These are phyloP conservation scores for Planococcus citri DNA, from an alignment of 1,140 invertebrate species.

Conservation along the genomic window DNA sequence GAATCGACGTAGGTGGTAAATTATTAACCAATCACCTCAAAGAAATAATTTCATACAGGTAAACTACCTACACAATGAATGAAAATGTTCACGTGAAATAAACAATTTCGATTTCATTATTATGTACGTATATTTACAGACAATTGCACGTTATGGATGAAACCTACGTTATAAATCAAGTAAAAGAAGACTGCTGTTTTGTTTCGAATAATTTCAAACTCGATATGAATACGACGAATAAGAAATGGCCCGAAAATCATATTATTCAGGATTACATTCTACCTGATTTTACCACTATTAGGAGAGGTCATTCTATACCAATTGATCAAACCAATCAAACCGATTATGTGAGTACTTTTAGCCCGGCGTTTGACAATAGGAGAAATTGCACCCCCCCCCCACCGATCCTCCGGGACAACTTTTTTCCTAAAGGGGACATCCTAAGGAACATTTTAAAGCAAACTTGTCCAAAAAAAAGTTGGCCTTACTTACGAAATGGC, in stretches of 20 bases:
- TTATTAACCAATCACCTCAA: constrained; percentile 95
- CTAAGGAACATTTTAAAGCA: too few relatives aligned
- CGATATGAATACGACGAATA: constrained; percentile 68
- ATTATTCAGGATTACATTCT: constrained; percentile 85
- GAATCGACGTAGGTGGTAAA: constrained; percentile 95
- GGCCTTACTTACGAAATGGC: too few relatives aligned
- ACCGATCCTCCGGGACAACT: too few relatives aligned
- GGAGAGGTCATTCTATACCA: constrained; percentile 61
- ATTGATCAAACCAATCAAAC: constrained; percentile 47
- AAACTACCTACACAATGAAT: constrained; percentile 16
- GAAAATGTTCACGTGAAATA: background rate
- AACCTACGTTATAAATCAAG: constrained; percentile 96
- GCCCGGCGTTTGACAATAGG: background rate
- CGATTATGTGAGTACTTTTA: constrained; percentile 41
- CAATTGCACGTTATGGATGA: constrained; percentile 99
- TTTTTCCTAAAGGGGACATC: too few relatives aligned
- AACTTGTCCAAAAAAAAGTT: too few relatives aligned
- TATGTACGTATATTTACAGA: constrained; percentile 33
- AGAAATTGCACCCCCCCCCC: too few relatives aligned
- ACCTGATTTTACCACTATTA: constrained; percentile 82
- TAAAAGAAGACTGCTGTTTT: constrained; percentile 95
- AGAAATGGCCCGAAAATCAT: constrained; percentile 43
- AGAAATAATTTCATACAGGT: constrained; percentile 85
- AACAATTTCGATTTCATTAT: too few relatives aligned
- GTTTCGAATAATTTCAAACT: constrained; percentile 74